Evolutionary conservation across 1,140 invertebrate genomes (phyloP).

Genomic region (Bradysia coprophila): DNA sequence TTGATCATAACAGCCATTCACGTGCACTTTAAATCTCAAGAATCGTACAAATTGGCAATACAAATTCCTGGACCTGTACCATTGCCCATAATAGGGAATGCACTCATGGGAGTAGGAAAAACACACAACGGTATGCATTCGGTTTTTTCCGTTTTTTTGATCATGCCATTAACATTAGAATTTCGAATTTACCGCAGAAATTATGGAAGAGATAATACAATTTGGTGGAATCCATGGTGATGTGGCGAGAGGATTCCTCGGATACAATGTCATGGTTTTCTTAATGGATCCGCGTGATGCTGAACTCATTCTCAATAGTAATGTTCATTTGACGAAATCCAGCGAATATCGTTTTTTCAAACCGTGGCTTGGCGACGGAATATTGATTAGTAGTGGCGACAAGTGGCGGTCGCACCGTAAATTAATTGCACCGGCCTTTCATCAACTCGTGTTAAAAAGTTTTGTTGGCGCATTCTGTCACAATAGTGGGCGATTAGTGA

Average conservation of each 20-base stretch:
- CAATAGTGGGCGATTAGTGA: slow-evolving; percentile 50
- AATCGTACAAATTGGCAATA: slow-evolving; percentile 20
- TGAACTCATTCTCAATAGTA: slow-evolving; percentile 46
- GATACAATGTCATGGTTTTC: slow-evolving; percentile 40
- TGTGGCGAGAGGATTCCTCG: slow-evolving; percentile 40
- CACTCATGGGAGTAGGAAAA: slow-evolving; percentile 27
- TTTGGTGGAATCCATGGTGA: slow-evolving; percentile 31
- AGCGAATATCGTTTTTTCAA: slow-evolving; percentile 66
- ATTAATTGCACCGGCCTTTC: slow-evolving; percentile 84
- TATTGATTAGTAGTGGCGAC: slow-evolving; percentile 61
- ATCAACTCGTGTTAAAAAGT: slow-evolving; percentile 76
- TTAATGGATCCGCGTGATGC: slow-evolving; percentile 43
- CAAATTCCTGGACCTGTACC: slow-evolving; percentile 27
- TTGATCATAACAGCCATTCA: not conserved
- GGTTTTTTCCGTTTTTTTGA: too few relatives aligned
- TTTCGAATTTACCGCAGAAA: slow-evolving; percentile 29
- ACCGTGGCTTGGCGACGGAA: slow-evolving; percentile 76
- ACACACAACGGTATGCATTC: slow-evolving; percentile 28
- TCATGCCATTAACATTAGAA: slow-evolving; percentile 6
- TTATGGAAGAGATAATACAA: slow-evolving; percentile 24
- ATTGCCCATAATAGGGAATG: slow-evolving; percentile 38
- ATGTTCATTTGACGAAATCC: slow-evolving; percentile 66
- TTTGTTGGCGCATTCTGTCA: slow-evolving; percentile 76
- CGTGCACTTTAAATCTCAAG: not conserved
- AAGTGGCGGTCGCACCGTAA: slow-evolving; percentile 76